Percentiles rank a stretch among this genome's conserved stretches.
Conservation (phyloP, 2,113 vertebrate genomes). For the Corythaixoides concolor region DNA sequence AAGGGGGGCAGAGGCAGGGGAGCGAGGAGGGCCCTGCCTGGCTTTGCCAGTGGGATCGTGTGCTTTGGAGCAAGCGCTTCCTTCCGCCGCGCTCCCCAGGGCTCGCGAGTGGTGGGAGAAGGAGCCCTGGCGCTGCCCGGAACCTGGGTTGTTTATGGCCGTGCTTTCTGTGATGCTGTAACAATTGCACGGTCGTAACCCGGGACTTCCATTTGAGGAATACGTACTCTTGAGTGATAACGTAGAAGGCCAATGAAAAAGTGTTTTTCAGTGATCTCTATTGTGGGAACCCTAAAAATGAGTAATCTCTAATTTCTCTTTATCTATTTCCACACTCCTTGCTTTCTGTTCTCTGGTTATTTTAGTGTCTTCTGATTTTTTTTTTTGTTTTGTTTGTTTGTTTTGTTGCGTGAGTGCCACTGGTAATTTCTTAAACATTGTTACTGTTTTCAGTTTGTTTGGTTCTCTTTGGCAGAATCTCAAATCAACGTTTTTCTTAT, state of each 20-base stretch:
- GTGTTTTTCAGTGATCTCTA: background rate
- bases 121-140: background rate
- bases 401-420: background rate
- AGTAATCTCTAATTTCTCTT: background rate
- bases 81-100: rapidly evolving
- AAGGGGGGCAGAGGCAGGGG: too few species aligned
- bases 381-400: too few species aligned
- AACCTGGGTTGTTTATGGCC: rapidly evolving
- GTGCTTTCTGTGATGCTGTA: background rate
- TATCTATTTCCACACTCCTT: background rate
- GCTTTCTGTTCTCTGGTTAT: background rate
- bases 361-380: background rate
- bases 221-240: background rate
- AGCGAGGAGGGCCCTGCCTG: too few species aligned
- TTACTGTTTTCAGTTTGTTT: background rate
- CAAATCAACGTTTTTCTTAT: background rate
- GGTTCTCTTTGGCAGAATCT: background rate
- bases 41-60: rapidly evolving
- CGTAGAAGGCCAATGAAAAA: rapidly evolving
- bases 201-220: background rate
- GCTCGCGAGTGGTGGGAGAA: rapidly evolving
- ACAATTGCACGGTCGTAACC: rapidly evolving
- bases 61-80: background rate
- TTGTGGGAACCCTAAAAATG: background rate
- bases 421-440: background rate